Conservation (phyloP, 2,888 invertebrate species). For the Oscheius sp. region DNA sequence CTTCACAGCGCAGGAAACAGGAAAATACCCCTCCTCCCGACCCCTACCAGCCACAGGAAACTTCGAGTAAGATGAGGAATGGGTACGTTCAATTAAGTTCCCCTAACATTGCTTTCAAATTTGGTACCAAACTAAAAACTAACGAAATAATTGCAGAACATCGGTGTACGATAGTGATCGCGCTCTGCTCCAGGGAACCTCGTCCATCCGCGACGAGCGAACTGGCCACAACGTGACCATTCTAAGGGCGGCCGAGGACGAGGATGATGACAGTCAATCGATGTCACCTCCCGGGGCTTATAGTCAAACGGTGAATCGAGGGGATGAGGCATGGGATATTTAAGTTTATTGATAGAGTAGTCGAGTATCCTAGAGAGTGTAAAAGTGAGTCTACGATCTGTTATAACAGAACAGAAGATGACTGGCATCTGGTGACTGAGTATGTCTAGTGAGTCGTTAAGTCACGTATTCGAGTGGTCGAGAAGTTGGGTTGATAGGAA, state of each 20-base stretch:
- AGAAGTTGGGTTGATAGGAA: too few species aligned
- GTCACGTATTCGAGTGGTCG: too few species aligned
- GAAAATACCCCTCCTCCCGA: constrained; percentile 26
- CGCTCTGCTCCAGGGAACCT: constrained; percentile 32
- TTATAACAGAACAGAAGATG: too few species aligned
- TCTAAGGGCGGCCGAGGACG: constrained; percentile 32
- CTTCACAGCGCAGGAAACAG: constrained; percentile 17
- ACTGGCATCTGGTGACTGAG: too few species aligned
- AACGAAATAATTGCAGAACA: neutral
- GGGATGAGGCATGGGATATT: neutral
- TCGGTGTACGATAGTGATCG: constrained; percentile 35
- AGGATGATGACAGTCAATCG: constrained; percentile 18
- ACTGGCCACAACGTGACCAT: constrained; percentile 37
- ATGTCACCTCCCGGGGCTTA: neutral
- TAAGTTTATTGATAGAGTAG: neutral
- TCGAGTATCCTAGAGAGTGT: too few species aligned
- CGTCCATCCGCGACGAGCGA: constrained; percentile 34
- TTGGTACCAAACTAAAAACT: neutral
- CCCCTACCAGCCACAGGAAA: constrained; percentile 8
- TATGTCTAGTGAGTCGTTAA: too few species aligned
- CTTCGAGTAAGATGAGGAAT: constrained; percentile 35
- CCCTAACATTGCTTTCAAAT: neutral
- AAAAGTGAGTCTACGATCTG: too few species aligned
- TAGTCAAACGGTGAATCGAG: neutral
- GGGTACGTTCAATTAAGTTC: constrained; percentile 20